These are phyloP conservation scores for Drosophila micromelanica DNA, from an alignment of 1,140 invertebrate species.

Conservation along the genomic window DNA sequence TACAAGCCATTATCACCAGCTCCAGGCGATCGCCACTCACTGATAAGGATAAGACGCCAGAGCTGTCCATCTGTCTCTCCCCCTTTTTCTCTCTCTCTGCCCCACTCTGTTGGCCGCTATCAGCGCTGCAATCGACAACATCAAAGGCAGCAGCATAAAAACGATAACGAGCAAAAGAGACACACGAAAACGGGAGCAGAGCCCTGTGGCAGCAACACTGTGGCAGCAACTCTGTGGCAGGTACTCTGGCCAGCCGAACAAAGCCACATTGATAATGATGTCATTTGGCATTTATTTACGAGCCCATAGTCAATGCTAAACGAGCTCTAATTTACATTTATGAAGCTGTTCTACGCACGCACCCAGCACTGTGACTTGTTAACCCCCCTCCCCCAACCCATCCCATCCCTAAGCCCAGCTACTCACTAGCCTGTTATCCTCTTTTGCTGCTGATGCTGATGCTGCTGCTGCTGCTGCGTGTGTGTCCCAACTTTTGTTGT, in stretches of 20 bases:
- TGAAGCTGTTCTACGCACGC: slow-evolving; percentile 83
- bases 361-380: slow-evolving; percentile 64
- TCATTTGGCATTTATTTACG: slow-evolving; percentile 84
- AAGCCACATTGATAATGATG: slow-evolving; percentile 81
- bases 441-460: background rate
- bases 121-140: slow-evolving; percentile 76
- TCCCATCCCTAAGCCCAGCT: background rate
- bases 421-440: background rate
- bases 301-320: slow-evolving; percentile 82
- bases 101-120: slow-evolving; percentile 27
- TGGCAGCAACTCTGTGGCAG: slow-evolving; percentile 1
- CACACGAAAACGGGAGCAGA: slow-evolving; percentile 65
- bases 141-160: slow-evolving; percentile 70
- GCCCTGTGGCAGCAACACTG: background rate
- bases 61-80: background rate
- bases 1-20: slow-evolving; percentile 83
- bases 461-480: slow-evolving; percentile 46
- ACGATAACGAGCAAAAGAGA: slow-evolving; percentile 72
- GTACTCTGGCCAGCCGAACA: slow-evolving; percentile 29
- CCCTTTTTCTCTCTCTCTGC: background rate
- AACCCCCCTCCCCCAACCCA: background rate
- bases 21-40: slow-evolving; percentile 53
- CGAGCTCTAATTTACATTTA: slow-evolving; percentile 84
- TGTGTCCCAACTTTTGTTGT: slow-evolving; percentile 62
- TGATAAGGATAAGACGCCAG: slow-evolving; percentile 62